A percentile compares a stretch with the other conserved stretches of the same genome.
Conservation (phyloP, 1,140 invertebrate species). For the Eriocheir sinensis region DNA sequence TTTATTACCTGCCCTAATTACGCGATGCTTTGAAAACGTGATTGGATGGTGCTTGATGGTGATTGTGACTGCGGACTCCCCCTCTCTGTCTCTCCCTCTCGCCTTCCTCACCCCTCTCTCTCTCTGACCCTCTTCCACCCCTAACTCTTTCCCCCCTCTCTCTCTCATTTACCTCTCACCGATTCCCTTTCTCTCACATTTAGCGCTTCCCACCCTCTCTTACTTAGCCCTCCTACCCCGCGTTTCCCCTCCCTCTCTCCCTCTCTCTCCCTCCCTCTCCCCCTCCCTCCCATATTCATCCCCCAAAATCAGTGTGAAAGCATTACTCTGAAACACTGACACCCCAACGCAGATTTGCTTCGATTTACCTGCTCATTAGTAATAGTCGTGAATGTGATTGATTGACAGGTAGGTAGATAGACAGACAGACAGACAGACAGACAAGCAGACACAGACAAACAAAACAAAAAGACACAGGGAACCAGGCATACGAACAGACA, state of each 20-base stretch:
- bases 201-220: neutral
- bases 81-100: neutral
- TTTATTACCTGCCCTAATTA: neutral
- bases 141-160: neutral
- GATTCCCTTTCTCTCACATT: too few relatives aligned
- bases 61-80: neutral
- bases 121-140: neutral
- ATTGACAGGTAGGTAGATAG: too few relatives aligned
- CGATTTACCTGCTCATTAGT: too few relatives aligned
- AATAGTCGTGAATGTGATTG: too few relatives aligned
- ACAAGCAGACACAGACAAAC: too few relatives aligned
- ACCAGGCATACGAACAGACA: too few relatives aligned
- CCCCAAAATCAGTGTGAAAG: too few relatives aligned
- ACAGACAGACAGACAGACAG: too few relatives aligned
- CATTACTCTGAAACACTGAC: too few relatives aligned
- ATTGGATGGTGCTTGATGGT: neutral
- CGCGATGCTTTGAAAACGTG: neutral
- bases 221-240: neutral
- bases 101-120: neutral
- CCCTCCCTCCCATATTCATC: too few relatives aligned
- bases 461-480: too few relatives aligned
- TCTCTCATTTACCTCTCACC: neutral
- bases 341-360: too few relatives aligned
- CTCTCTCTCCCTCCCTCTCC: neutral
- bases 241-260: neutral